Evolutionary conservation across 2,113 vertebrate species (phyloP).

Genomic region (Gasterosteus aculeatus): DNA sequence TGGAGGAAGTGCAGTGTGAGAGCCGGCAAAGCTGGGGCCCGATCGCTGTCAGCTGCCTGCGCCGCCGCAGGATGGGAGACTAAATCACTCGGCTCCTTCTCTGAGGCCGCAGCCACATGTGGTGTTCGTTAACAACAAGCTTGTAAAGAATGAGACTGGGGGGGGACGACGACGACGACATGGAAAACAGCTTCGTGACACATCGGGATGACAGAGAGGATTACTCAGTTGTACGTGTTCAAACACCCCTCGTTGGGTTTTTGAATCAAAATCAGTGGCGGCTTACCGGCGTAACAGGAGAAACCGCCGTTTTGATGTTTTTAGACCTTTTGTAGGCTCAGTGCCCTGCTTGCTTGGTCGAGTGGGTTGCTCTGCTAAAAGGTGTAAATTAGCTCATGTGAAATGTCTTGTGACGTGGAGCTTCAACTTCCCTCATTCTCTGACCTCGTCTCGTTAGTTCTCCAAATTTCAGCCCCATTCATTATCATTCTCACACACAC

Average conservation of each 20-base stretch:
- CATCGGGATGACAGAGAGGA: constrained; percentile 76
- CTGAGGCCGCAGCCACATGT: constrained; percentile 72
- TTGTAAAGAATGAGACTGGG: constrained; percentile 66
- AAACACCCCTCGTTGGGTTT: constrained; percentile 59
- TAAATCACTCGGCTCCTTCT: constrained; percentile 76
- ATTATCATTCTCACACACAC: constrained; percentile 39
- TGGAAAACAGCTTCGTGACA: constrained; percentile 82
- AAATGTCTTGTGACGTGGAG: constrained; percentile 57
- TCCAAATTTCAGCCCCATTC: constrained; percentile 53
- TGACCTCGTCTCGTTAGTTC: constrained; percentile 43
- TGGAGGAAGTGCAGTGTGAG: constrained; percentile 81
- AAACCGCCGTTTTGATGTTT: constrained; percentile 59
- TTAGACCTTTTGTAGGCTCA: constrained; percentile 51
- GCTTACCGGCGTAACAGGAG: constrained; percentile 49
- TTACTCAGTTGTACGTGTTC: constrained; percentile 72
- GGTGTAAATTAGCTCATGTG: constrained; percentile 56
- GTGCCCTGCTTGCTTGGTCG: constrained; percentile 53
- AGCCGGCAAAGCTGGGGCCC: constrained; percentile 64
- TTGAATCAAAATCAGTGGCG: constrained; percentile 44
- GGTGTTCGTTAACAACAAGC: constrained; percentile 81
- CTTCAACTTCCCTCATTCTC: constrained; percentile 45
- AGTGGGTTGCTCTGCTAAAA: constrained; percentile 56
- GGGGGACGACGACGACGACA: constrained; percentile 26
- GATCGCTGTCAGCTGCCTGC: constrained; percentile 74
- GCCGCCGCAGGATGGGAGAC: constrained; percentile 75